phyloP scores from a whole-genome alignment of 2,888 invertebrate species.

The Erebia epiphron region DNA sequence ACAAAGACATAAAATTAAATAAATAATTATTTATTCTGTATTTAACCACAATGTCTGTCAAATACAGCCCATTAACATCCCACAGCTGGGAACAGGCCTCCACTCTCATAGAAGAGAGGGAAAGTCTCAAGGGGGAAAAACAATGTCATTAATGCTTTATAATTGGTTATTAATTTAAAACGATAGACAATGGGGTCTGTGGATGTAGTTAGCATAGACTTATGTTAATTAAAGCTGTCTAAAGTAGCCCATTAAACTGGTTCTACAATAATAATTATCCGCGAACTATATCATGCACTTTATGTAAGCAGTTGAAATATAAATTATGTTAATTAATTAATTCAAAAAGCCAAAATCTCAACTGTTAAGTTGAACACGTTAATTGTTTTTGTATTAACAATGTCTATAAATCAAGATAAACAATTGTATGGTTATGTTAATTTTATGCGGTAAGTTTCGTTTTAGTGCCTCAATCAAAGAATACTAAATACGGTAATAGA shows the following conservation, averaged over 20 bases:
- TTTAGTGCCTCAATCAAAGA: slow-evolving; percentile 3
- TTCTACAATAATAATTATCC: neutral
- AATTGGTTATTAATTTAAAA: too few species aligned
- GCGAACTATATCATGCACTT: neutral
- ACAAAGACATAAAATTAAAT: too few species aligned
- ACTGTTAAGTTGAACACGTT: slow-evolving; percentile 16
- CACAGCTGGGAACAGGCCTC: too few species aligned
- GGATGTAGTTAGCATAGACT: too few species aligned
- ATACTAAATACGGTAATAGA: too few species aligned
- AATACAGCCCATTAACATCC: too few species aligned
- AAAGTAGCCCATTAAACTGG: neutral
- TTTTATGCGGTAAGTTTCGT: slow-evolving; percentile 14
- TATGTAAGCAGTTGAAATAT: neutral
- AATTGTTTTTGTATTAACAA: slow-evolving; percentile 20
- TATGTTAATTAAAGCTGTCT: neutral
- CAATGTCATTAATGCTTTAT: too few species aligned
- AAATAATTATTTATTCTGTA: too few species aligned
- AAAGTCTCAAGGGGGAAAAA: too few species aligned
- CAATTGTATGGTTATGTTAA: slow-evolving; percentile 17
- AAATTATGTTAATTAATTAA: slow-evolving; percentile 12
- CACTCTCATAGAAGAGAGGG: too few species aligned
- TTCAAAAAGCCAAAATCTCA: slow-evolving; percentile 16
- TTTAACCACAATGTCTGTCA: too few species aligned
- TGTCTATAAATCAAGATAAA: slow-evolving; percentile 20
- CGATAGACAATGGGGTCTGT: too few species aligned